A percentile compares a stretch with the other conserved stretches of the same genome.
Conservation (phyloP, 2,888 invertebrate genomes). For the Orthonevra nobilis region DNA sequence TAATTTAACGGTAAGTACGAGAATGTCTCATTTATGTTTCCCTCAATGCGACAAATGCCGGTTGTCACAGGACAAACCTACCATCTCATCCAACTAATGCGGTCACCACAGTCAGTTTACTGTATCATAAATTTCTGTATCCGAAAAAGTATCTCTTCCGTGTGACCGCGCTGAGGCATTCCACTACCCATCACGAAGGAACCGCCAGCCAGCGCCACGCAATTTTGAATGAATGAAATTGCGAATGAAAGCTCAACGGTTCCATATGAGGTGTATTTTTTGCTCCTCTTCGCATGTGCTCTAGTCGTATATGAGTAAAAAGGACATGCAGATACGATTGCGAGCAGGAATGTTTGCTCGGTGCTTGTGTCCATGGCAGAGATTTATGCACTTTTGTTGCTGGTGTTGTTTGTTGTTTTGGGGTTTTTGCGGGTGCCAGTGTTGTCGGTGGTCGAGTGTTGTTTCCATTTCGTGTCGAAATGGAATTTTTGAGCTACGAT, state of each 20-base stretch:
- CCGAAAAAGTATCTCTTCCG: slow-evolving; percentile 42
- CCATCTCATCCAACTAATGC: slow-evolving; percentile 45
- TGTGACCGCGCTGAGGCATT: background rate
- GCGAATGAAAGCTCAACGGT: slow-evolving; percentile 27
- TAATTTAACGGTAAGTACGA: slow-evolving; percentile 85
- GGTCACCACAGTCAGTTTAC: slow-evolving; percentile 53
- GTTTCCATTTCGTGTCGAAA: slow-evolving; percentile 45
- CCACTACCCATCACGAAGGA: background rate
- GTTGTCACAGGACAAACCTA: slow-evolving; percentile 32
- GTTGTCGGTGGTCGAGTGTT: slow-evolving; percentile 32
- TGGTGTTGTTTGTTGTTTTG: slow-evolving; percentile 25
- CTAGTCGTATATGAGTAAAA: too few species aligned
- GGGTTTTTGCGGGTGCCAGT: slow-evolving; percentile 25
- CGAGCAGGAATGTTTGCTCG: too few species aligned
- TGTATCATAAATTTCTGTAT: slow-evolving; percentile 61
- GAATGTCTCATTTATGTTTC: too few species aligned
- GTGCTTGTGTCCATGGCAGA: background rate
- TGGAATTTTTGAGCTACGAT: slow-evolving; percentile 47
- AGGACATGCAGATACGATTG: too few species aligned
- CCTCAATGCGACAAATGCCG: too few species aligned
- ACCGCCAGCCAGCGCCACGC: slow-evolving; percentile 25
- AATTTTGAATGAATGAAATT: slow-evolving; percentile 42
- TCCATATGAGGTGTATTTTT: slow-evolving; percentile 16
- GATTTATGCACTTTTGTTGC: slow-evolving; percentile 35
- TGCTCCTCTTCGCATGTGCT: too few species aligned